Evolutionary conservation across 2,888 invertebrate genomes (phyloP), one percentile per base, ranked within the genome.

Genomic region (Thymelicus acteon): DNA sequence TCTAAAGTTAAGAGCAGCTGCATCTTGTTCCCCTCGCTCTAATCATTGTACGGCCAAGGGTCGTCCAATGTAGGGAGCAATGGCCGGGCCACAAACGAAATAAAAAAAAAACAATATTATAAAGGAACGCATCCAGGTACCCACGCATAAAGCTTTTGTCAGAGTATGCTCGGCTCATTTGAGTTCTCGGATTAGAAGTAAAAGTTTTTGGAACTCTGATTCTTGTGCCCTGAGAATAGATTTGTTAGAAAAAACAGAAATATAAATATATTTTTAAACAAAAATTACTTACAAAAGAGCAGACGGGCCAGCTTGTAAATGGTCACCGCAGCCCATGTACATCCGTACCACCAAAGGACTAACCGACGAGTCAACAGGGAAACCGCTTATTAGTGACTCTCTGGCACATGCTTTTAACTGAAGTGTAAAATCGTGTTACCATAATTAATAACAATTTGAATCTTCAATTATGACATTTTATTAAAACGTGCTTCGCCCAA

Each of bases 11-110:
- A 87, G 88, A 91, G 90, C 93, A 93, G 93, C 93, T 93, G 93
- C 93, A 89, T 85, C 80, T 84, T 78, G 84, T 81, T 86, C 90
- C 92, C 90, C 91, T 89, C 87, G 77, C 78, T 87, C 84, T 87
- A 86, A 89, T 89, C 86, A 91, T 92, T 92, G 91, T 92, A 87
- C 87, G 84, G 79, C 86, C 88, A 89, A 90, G 90, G 91, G 92
- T 90, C 91, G 87, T 85, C 88, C 84, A 82, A 87, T 87, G 85
- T 85, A 84, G 89, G 88, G 91, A 91, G 90, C 89, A 89, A 86
- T 87, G 85, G 85, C 85, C 88, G 85, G 75, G 77, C 73, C 78
- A 83, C 79, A 85, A 70, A 64, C 70, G 86, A 88, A 88, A 82
- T 8, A 52, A 88, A 82, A 90, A 82, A 90, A 81, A 85, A 83